Conservation (phyloP, 64 coral and sea anemone genomes). For the Cladopsammia gracilis region DNA sequence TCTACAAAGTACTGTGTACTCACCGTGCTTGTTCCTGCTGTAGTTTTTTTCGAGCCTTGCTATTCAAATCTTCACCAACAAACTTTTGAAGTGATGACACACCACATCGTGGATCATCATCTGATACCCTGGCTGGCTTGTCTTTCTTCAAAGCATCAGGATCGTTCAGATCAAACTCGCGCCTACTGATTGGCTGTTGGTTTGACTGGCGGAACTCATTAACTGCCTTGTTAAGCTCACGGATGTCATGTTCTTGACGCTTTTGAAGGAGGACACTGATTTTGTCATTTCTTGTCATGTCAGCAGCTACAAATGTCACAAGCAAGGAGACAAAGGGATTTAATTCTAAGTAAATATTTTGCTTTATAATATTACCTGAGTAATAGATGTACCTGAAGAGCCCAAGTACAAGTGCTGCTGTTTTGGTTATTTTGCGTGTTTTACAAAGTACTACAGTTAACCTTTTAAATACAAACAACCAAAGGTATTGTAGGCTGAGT, state of each 20-base stretch:
- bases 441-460: no score
- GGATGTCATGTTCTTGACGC: constrained; percentile 94
- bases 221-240: constrained; percentile 93
- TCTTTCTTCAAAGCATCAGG: constrained; percentile 97
- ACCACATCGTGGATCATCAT: constrained; percentile 97
- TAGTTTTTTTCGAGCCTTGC: constrained; percentile 78
- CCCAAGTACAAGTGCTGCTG: no score
- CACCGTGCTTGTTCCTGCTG: constrained; percentile 99
- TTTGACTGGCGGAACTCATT: constrained; percentile 87
- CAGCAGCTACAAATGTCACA: constrained; percentile 77
- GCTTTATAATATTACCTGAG: no score
- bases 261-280: constrained; percentile 90
- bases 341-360: neutral
- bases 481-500: no score
- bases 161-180: constrained; percentile 98
- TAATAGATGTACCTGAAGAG: no score
- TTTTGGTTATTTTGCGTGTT: no score
- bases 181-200: constrained; percentile 79
- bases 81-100: constrained; percentile 97
- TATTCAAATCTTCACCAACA: constrained; percentile 94
- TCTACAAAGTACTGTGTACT: neutral
- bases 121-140: constrained; percentile 95
- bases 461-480: no score
- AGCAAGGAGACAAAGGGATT: neutral
- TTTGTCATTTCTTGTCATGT: constrained; percentile 96